A percentile compares a stretch with the other conserved stretches of the same genome.
Conservation (phyloP, 2,888 invertebrate species). For the Asteroscopus sphinx region DNA sequence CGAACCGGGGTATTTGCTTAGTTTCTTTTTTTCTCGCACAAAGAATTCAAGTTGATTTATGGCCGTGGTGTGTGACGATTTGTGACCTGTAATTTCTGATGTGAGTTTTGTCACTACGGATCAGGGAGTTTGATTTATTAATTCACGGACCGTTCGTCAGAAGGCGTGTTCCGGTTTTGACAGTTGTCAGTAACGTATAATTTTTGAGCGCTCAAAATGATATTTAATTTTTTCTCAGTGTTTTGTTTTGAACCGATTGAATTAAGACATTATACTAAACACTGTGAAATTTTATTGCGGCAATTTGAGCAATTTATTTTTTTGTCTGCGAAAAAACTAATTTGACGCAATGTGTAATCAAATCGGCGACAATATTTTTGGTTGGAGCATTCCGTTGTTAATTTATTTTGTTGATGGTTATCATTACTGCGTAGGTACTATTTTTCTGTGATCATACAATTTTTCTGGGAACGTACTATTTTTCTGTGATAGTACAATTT, state of each 20-base stretch:
- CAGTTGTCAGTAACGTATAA: slow-evolving; percentile 80
- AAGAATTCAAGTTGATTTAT: slow-evolving; percentile 88
- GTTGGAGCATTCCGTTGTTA: slow-evolving; percentile 31
- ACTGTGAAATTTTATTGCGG: slow-evolving; percentile 55
- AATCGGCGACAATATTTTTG: slow-evolving; percentile 35
- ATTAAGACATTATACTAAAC: slow-evolving; percentile 57
- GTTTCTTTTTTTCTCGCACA: slow-evolving; percentile 83
- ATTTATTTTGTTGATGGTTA: slow-evolving; percentile 31
- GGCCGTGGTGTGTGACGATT: slow-evolving; percentile 85
- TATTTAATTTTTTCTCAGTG: slow-evolving; percentile 59
- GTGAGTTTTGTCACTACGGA: slow-evolving; percentile 87
- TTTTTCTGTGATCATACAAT: no score
- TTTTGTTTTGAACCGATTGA: slow-evolving; percentile 59
- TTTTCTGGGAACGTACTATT: no score
- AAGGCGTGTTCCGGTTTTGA: slow-evolving; percentile 81
- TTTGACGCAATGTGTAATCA: slow-evolving; percentile 39
- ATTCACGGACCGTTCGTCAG: slow-evolving; percentile 71
- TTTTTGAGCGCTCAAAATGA: slow-evolving; percentile 63
- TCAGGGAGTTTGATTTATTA: slow-evolving; percentile 84
- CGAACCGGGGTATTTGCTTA: slow-evolving; percentile 85
- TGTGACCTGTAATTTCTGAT: slow-evolving; percentile 88
- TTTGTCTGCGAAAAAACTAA: slow-evolving; percentile 31
- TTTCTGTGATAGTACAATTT: no score
- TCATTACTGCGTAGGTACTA: no score
- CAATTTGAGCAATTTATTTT: slow-evolving; percentile 48